Conservation (phyloP, 2,113 vertebrate genomes). For the Noturus placidus region DNA sequence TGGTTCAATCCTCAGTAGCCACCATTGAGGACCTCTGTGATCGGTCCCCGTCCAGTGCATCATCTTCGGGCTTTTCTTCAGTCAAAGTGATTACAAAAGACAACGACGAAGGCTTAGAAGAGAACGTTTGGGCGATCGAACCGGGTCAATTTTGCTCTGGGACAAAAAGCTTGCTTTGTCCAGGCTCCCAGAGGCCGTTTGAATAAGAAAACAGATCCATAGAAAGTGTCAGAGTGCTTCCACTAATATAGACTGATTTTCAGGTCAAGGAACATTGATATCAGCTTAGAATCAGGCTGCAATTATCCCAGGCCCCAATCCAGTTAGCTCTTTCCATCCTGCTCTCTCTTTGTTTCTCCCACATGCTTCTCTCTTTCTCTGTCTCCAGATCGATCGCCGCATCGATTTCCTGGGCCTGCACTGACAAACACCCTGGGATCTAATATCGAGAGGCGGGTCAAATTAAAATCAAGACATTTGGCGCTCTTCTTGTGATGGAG, state of each 20-base stretch:
- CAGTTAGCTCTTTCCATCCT: constrained; percentile 16
- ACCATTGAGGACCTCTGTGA: background rate
- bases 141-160: constrained; percentile 55
- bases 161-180: constrained; percentile 58
- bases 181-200: constrained; percentile 56
- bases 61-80: background rate
- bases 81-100: background rate
- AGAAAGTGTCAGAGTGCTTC: constrained; percentile 40
- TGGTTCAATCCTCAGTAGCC: background rate
- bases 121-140: constrained; percentile 54
- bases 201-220: constrained; percentile 51
- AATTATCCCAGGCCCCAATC: constrained; percentile 45
- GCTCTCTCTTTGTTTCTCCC: constrained; percentile 22
- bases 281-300: constrained; percentile 41
- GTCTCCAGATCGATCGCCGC: constrained; percentile 35
- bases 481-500: constrained; percentile 29
- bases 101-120: constrained; percentile 43
- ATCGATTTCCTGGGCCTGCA: constrained; percentile 43
- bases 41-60: background rate
- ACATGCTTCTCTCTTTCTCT: constrained; percentile 30
- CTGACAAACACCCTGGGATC: constrained; percentile 45
- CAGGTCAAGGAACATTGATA: constrained; percentile 54
- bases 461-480: constrained; percentile 44
- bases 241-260: constrained; percentile 44
- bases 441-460: constrained; percentile 45